These are phyloP conservation scores for Drosophila erecta DNA, from an alignment of 1,140 invertebrate genomes.

Conservation along the genomic window DNA sequence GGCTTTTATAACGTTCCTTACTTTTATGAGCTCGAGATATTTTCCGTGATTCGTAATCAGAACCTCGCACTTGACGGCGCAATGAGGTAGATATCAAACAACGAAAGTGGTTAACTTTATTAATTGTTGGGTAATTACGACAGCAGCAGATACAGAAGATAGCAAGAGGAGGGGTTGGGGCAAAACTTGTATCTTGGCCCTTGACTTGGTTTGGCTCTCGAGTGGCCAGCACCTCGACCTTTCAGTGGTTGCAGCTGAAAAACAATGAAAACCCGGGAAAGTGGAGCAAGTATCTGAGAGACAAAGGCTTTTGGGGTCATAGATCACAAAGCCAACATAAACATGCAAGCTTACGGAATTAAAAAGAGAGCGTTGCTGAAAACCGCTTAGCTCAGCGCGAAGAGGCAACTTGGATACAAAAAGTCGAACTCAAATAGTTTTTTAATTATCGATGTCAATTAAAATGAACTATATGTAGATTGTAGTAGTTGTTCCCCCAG, in stretches of 20 bases:
- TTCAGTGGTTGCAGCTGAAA: slow-evolving; percentile 19
- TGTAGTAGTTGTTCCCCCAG: slow-evolving; percentile 11
- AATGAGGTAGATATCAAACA: slow-evolving; percentile 37
- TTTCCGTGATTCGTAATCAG: slow-evolving; percentile 49
- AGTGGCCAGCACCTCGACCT: slow-evolving; percentile 45
- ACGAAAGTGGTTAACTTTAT: slow-evolving; percentile 58
- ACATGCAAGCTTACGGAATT: slow-evolving; percentile 36
- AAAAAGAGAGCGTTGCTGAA: slow-evolving; percentile 17
- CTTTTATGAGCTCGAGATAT: slow-evolving; percentile 18
- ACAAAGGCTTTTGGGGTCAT: slow-evolving; percentile 35
- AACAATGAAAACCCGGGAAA: slow-evolving; percentile 25
- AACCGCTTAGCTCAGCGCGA: slow-evolving; percentile 26
- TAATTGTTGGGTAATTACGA: slow-evolving; percentile 65
- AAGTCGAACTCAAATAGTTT: slow-evolving; percentile 66
- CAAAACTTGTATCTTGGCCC: slow-evolving; percentile 32
- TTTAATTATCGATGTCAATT: slow-evolving; percentile 81
- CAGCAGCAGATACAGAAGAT: slow-evolving; percentile 7
- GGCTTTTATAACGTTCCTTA: slow-evolving; percentile 32
- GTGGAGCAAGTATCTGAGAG: slow-evolving; percentile 37
- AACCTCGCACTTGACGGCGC: slow-evolving; percentile 37
- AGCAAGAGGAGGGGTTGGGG: not conserved
- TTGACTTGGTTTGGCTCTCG: slow-evolving; percentile 31
- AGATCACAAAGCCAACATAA: slow-evolving; percentile 36
- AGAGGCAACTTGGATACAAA: slow-evolving; percentile 41
- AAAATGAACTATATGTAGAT: slow-evolving; percentile 69